Percentiles rank a stretch among this genome's conserved stretches.
Evolutionary conservation across 2,888 invertebrate genomes (phyloP).

Genomic region (Mythimna ferrago): DNA sequence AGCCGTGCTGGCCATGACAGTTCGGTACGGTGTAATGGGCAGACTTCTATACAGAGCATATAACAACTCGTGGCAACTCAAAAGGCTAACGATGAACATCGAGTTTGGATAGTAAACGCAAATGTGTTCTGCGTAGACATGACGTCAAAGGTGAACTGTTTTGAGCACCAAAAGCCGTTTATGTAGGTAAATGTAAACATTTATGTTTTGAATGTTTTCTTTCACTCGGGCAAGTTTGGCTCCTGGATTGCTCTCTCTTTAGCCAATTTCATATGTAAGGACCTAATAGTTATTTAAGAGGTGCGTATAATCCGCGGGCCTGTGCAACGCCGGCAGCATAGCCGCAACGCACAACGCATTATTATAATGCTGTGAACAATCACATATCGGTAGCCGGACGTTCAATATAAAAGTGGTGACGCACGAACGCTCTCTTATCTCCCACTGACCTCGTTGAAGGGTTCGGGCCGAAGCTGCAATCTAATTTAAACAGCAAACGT

Average conservation of each 20-base stretch:
- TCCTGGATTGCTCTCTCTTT: conserved; percentile 25
- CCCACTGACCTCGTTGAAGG: conserved; percentile 82
- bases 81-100: conserved; percentile 64
- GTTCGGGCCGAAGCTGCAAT: conserved; percentile 79
- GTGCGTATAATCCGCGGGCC: conserved; percentile 11
- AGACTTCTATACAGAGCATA: conserved; percentile 18
- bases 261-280: too few relatives aligned
- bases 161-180: conserved; percentile 75
- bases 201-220: conserved; percentile 69
- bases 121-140: conserved; percentile 70
- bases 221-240: conserved; percentile 63
- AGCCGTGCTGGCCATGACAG: too few relatives aligned
- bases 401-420: conserved; percentile 74
- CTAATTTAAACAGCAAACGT: conserved; percentile 74
- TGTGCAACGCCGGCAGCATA: conserved; percentile 38
- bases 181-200: conserved; percentile 80
- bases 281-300: conserved; percentile 33
- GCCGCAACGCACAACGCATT: conserved; percentile 28
- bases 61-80: conserved; percentile 42
- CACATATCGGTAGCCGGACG: conserved; percentile 64
- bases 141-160: conserved; percentile 83
- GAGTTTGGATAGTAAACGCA: conserved; percentile 63
- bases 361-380: conserved; percentile 57
- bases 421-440: conserved; percentile 81
- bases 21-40: background rate